Base-by-base conservation (phyloP, 2,113 vertebrate species). In the Oncorhynchus masou region DNA sequence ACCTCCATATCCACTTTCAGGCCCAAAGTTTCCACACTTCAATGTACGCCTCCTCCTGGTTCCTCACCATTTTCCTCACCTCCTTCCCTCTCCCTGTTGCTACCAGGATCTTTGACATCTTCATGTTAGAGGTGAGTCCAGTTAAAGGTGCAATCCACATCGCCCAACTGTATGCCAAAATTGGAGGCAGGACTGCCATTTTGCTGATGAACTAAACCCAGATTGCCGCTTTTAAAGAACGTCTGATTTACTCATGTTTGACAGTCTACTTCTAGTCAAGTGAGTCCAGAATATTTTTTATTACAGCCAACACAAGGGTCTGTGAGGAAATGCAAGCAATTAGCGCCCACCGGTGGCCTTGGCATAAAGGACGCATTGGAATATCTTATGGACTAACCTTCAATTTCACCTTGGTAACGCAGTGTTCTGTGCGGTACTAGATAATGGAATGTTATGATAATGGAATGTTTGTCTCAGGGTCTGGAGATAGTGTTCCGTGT, bases 11-110 rank as follows among this genome's bases (percentile, higher is more conserved):
- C 73, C 97, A 99, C 90, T 99, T 99, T 92, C 97, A 98, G 75
- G 95, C 97, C 75, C 98, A 99, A 89, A 99, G 97, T 93, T 99
- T 99, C 85, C 97, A 99, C 80, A 99, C 98, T 64, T 99, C 98
- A 84, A 99, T 99, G 97, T 99, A 99, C 57, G 97, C 98, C 8
- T 99, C 97, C 0, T 98, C 98, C 3, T 99, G 98, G 98, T 99
- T 99, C 91, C 94, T 99, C 90, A 99, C 98, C 85, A 96, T 99
- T 89, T 99, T 99, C 91, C 96, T 99, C 88, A 99, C 98, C 73
- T 96, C 95, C 81, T 99, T 97, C 88, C 97, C 98, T 79, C 91
- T 99, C 83, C 93, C 97, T 13, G 89, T 97, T 51, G 98, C 97
- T 85, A 99, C 97, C 2, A 95, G 97, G 91, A 96, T 99, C 90